Evolutionary conservation across 2,797 vertebrate genomes (phyloP).

Genomic region (Lophius americanus): DNA sequence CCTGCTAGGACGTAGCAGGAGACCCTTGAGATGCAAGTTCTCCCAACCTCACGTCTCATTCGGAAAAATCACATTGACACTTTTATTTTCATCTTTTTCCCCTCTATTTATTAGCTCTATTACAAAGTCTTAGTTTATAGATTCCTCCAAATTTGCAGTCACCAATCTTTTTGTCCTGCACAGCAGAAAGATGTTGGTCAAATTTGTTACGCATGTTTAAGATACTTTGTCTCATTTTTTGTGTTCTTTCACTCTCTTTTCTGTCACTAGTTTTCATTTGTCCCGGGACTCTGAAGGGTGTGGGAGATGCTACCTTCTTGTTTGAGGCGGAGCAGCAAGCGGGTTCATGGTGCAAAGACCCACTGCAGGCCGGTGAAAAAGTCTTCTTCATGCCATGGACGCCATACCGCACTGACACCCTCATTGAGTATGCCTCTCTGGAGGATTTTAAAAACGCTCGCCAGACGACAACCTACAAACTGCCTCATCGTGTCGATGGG

Average conservation of each 20-base stretch:
- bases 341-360: conserved; percentile 99
- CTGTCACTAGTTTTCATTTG: conserved; percentile 98
- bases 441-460: conserved; percentile 93
- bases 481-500: conserved; percentile 96
- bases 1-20: conserved; percentile 76
- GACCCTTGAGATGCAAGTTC: conserved; percentile 77
- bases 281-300: conserved; percentile 95
- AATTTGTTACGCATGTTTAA: background rate
- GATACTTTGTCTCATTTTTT: conserved; percentile 33
- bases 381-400: conserved; percentile 99
- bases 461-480: conserved; percentile 95
- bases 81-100: conserved; percentile 51
- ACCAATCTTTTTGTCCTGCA: conserved; percentile 63
- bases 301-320: conserved; percentile 91
- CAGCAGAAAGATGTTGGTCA: conserved; percentile 61
- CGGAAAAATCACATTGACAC: conserved; percentile 49
- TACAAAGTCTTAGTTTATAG: conserved; percentile 58
- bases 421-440: conserved; percentile 94
- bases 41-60: conserved; percentile 59
- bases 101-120: conserved; percentile 49
- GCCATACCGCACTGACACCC: conserved; percentile 95
- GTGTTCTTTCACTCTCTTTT: conserved; percentile 77
- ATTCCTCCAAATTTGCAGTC: conserved; percentile 67
- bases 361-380: conserved; percentile 97
- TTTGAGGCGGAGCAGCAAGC: conserved; percentile 98